These are phyloP conservation scores for Tapirus terrestris DNA, from an alignment of 2,113 vertebrate genomes.

Conservation along the genomic window DNA sequence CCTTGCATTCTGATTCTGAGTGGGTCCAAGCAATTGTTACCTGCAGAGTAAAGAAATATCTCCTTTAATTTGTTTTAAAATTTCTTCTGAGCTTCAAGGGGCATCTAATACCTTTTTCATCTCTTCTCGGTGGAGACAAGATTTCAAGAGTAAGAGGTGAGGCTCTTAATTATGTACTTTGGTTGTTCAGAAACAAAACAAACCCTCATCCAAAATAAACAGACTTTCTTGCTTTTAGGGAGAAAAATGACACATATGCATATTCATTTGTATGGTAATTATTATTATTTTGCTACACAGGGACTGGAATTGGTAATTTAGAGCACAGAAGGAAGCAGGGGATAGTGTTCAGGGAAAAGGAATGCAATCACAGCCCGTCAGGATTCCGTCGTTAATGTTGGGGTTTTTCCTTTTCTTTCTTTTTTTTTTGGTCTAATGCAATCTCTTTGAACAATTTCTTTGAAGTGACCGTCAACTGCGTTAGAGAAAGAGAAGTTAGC, in stretches of 20 bases:
- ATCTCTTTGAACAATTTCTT: slow-evolving; percentile 76
- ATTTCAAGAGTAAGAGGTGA: slow-evolving; percentile 55
- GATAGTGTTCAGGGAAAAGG: slow-evolving; percentile 36
- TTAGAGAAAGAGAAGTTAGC: slow-evolving; percentile 12
- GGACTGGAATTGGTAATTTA: slow-evolving; percentile 68
- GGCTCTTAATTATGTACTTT: slow-evolving; percentile 57
- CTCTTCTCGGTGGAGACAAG: slow-evolving; percentile 59
- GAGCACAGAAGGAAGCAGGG: slow-evolving; percentile 42
- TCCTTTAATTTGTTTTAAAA: slow-evolving; percentile 59
- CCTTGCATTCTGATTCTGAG: not conserved
- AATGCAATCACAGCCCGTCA: not conserved
- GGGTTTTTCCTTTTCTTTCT: not conserved
- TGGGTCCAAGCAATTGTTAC: not conserved
- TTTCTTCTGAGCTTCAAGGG: slow-evolving; percentile 54
- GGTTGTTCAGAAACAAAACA: slow-evolving; percentile 64
- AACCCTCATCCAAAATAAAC: slow-evolving; percentile 60
- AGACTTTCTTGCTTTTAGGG: slow-evolving; percentile 64
- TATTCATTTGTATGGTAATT: slow-evolving; percentile 77
- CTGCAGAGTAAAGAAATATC: not conserved
- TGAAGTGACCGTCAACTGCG: slow-evolving; percentile 75
- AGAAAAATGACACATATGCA: slow-evolving; percentile 72
- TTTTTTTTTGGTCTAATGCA: slow-evolving; percentile 27
- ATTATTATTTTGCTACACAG: slow-evolving; percentile 70
- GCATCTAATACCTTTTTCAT: slow-evolving; percentile 15
- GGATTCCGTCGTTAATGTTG: slow-evolving; percentile 24